Conservation (phyloP, 2,113 vertebrate genomes). For the Gobio gobio region DNA sequence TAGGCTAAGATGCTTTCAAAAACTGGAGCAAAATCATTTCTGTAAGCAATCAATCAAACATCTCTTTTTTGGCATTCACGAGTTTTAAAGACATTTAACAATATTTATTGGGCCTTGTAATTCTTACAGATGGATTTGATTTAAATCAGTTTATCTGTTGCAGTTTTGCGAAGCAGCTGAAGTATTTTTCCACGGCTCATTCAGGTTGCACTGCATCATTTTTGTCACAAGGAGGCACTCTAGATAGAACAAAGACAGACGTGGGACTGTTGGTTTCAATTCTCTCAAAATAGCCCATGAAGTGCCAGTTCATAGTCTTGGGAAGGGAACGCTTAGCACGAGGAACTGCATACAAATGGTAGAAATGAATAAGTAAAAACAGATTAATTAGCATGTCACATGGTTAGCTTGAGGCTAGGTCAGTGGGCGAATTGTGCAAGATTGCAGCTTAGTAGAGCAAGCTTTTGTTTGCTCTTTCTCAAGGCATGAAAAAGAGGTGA, state of each 20-base stretch:
- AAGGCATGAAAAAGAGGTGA: constrained; percentile 26
- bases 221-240: constrained; percentile 42
- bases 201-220: neutral
- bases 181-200: neutral
- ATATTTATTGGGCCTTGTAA: neutral
- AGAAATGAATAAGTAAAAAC: constrained; percentile 23
- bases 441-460: neutral
- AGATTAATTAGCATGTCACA: constrained; percentile 14
- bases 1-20: neutral
- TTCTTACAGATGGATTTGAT: neutral
- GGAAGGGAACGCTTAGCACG: neutral
- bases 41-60: neutral
- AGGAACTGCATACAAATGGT: constrained; percentile 31
- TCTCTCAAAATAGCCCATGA: neutral
- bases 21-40: neutral
- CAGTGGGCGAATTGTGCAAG: neutral
- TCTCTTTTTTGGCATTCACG: neutral
- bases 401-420: constrained; percentile 23
- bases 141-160: neutral
- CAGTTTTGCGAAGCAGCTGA: neutral
- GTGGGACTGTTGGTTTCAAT: neutral
- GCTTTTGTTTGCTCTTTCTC: constrained; percentile 1
- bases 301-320: neutral
- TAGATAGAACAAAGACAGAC: neutral
- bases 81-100: neutral